phyloP scores from a whole-genome alignment of 2,113 vertebrate genomes.

The Aptenodytes forsteri region DNA sequence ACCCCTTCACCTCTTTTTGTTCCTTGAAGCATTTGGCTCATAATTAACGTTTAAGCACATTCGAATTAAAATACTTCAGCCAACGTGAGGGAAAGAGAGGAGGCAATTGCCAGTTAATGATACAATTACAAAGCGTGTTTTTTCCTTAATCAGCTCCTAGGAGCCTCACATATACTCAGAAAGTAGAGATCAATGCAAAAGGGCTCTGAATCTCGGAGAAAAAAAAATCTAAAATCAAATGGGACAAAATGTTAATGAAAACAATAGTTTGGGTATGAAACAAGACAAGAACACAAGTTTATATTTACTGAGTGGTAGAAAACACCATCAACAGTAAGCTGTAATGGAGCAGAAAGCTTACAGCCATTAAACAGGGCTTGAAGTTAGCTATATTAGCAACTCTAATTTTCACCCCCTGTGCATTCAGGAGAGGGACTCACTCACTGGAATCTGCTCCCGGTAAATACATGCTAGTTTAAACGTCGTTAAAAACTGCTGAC shows the following conservation, averaged over 20 bases:
- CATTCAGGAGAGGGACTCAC: neutral
- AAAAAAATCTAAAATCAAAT: neutral
- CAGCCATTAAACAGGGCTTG: neutral
- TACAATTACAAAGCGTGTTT: slow-evolving; percentile 27
- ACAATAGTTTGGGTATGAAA: neutral
- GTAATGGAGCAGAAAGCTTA: neutral
- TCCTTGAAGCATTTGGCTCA: slow-evolving; percentile 21
- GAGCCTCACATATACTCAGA: neutral
- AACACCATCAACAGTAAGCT: neutral
- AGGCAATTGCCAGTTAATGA: slow-evolving; percentile 38
- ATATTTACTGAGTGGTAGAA: neutral
- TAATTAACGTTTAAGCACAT: slow-evolving; percentile 28
- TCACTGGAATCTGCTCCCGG: neutral
- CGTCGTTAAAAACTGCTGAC: neutral
- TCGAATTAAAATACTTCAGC: slow-evolving; percentile 30
- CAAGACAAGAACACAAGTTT: neutral
- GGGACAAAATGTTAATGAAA: neutral
- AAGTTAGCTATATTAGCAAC: neutral
- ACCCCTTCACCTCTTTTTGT: neutral
- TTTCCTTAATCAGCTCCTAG: slow-evolving; percentile 12
- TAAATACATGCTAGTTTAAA: neutral
- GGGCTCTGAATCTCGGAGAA: neutral
- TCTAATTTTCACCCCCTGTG: neutral
- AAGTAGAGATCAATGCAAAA: neutral
- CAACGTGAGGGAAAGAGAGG: neutral